phyloP scores from a whole-genome alignment of 2,113 vertebrate species.

The Isurus oxyrinchus region DNA sequence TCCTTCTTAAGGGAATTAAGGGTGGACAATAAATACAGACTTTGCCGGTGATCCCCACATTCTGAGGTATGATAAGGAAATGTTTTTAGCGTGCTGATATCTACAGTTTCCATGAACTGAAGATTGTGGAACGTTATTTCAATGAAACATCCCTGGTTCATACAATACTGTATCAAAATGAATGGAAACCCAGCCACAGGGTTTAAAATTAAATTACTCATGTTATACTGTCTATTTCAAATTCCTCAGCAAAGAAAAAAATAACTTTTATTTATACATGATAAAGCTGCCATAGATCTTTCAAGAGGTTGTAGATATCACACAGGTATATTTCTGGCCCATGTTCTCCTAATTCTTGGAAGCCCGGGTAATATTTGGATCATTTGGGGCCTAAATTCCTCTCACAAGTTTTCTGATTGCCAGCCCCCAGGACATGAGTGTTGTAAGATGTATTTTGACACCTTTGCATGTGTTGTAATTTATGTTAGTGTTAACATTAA shows the following conservation, averaged over 20 bases:
- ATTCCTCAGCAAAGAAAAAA: constrained; percentile 8
- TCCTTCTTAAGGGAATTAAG: background rate
- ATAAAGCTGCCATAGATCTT: background rate
- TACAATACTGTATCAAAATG: background rate
- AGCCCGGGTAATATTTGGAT: background rate
- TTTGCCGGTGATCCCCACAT: background rate
- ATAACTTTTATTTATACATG: background rate
- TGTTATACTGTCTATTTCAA: background rate
- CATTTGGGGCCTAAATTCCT: background rate
- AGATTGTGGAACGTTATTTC: background rate
- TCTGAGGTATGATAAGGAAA: background rate
- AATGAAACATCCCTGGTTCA: background rate
- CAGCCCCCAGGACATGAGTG: background rate
- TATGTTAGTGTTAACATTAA: background rate
- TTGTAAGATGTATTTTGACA: background rate
- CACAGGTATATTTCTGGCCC: background rate
- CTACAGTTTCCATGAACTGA: no score
- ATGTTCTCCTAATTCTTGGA: background rate
- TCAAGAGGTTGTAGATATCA: background rate
- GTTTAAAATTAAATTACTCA: background rate
- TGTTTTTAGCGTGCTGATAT: no score
- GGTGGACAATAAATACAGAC: background rate
- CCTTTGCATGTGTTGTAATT: background rate
- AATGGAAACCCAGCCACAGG: background rate
- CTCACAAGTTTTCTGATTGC: background rate